Evolutionary conservation across 2,888 invertebrate species (phyloP).

Genomic region (Notodonta ziczac): DNA sequence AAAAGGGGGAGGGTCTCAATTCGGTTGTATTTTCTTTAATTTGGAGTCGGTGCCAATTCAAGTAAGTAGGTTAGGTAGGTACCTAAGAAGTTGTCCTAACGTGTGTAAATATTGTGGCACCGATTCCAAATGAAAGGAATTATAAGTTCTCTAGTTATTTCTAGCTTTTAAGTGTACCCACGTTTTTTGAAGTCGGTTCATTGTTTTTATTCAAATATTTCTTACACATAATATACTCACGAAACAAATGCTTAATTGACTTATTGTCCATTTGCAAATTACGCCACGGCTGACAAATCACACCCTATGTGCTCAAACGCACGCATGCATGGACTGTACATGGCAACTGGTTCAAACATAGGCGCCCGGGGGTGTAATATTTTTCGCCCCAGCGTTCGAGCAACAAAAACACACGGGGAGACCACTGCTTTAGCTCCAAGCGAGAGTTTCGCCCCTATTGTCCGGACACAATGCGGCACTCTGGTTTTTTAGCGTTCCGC

Average conservation of each 20-base stretch:
- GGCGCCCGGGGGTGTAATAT: constrained; percentile 80
- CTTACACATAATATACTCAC: not conserved
- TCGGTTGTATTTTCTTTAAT: no score
- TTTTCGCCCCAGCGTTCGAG: constrained; percentile 72
- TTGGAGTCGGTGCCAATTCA: no score
- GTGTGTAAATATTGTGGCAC: no score
- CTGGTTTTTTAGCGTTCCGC: constrained; percentile 29
- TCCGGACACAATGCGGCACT: constrained; percentile 66
- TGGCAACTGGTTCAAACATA: constrained; percentile 53
- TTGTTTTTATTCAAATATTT: no score
- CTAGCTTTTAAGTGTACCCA: no score
- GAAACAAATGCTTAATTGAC: not conserved
- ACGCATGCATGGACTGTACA: constrained; percentile 44
- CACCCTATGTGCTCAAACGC: constrained; percentile 33
- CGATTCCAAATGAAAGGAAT: no score
- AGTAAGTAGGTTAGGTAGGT: no score
- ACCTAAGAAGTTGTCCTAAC: no score
- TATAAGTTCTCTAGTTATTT: no score
- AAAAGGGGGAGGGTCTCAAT: no score
- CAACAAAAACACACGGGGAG: constrained; percentile 66
- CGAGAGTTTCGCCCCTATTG: constrained; percentile 64
- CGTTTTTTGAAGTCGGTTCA: no score
- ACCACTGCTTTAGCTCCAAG: constrained; percentile 49
- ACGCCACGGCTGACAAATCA: constrained; percentile 39
- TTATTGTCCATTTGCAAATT: constrained; percentile 19